phyloP scores from a whole-genome alignment of 2,797 vertebrate genomes.

The Intellagama lesueurii region DNA sequence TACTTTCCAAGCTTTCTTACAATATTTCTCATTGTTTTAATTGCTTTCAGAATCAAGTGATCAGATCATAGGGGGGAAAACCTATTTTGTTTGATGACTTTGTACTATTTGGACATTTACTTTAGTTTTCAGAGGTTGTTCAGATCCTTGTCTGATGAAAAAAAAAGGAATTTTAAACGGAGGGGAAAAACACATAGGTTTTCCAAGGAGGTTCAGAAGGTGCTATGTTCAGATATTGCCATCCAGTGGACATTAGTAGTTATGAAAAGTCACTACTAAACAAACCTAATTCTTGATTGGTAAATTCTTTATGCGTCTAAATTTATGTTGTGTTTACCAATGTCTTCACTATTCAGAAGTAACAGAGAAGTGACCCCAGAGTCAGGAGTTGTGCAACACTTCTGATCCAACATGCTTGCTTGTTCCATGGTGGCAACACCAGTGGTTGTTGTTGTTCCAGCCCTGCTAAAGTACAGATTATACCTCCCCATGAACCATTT shows the following conservation, averaged over 20 bases:
- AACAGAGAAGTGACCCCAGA: background rate
- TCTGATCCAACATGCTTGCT: background rate
- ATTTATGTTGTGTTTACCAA: background rate
- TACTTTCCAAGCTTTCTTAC: no score
- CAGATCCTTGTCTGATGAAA: background rate
- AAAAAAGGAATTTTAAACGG: background rate
- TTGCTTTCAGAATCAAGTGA: background rate
- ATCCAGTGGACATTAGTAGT: constrained; percentile 55
- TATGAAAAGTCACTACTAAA: background rate
- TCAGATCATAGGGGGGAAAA: background rate
- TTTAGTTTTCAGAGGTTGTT: background rate
- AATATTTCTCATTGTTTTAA: background rate
- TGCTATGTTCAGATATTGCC: constrained; percentile 67
- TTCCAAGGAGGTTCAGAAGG: fast-evolving
- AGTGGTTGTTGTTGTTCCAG: no score
- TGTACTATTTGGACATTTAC: constrained; percentile 2
- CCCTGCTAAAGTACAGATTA: no score
- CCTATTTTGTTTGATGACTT: background rate
- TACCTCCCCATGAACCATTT: no score
- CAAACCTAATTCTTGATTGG: background rate
- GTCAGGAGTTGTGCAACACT: background rate
- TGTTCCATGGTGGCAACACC: background rate
- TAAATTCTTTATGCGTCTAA: background rate
- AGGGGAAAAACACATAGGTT: background rate
- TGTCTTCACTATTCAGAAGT: background rate